Evolutionary conservation across 2,797 vertebrate species (phyloP).

Genomic region (Onychomys leucogaster): DNA sequence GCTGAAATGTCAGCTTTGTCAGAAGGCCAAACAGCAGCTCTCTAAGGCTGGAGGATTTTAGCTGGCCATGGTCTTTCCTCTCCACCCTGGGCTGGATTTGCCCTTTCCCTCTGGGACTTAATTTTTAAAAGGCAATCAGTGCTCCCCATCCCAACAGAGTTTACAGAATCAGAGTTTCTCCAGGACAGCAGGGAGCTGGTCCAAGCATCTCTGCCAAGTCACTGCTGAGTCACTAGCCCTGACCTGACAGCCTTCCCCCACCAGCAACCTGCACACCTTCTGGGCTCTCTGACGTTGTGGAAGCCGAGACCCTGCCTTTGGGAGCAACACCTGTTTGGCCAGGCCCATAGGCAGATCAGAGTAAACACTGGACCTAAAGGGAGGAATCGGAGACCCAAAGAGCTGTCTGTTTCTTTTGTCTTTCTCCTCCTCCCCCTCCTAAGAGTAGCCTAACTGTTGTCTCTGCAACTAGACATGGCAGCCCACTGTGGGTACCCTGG

Average conservation of each 20-base stretch:
- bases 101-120: neutral
- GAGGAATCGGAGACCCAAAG: neutral
- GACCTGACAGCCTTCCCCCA: neutral
- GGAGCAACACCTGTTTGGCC: neutral
- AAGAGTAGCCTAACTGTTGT: neutral
- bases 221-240: neutral
- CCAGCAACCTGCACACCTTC: neutral
- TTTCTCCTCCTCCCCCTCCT: rapidly evolving
- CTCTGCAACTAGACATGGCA: neutral
- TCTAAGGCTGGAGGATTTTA: neutral
- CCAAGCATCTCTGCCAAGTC: neutral
- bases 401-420: neutral
- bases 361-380: neutral
- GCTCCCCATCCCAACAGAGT: neutral
- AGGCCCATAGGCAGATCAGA: neutral
- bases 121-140: neutral
- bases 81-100: neutral
- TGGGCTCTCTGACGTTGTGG: neutral
- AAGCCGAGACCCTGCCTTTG: neutral
- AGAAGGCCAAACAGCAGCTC: neutral
- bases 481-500: neutral
- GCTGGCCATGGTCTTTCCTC: neutral
- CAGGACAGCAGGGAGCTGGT: neutral
- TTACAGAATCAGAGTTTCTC: neutral
- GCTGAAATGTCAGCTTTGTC: neutral